Base-by-base conservation (phyloP, 92 coral and sea anemone species). In the Epizoanthus rinbou region DNA sequence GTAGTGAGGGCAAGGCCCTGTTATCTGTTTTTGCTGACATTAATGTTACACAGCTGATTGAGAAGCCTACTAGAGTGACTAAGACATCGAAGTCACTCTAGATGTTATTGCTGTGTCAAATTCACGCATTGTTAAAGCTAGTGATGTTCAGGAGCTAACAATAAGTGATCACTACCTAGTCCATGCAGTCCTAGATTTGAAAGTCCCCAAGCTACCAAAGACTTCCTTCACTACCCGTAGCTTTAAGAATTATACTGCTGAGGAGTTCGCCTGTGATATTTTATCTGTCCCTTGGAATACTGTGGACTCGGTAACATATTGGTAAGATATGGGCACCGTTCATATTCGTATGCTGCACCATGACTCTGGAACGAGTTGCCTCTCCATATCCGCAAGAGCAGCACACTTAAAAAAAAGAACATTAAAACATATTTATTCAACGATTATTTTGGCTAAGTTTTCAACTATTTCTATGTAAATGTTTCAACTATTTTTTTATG, bases 121-220 rank as follows among this genome's bases (percentile, higher is more conserved):
- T 57, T 62, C 52, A 16, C 14, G 3, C 56, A 50, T 67, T 8
- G 86, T 84, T 6, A 50, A 75, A 9, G 0, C 21, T 3, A 86
- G 81, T 50, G 76, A 79, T 10, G 75, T 87, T 22, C 65, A 28
- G 3, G 70, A 90, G 2, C 15, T 84, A 7, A 72, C 86, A 10
- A 84, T 90, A 14, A 86, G 81, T 35, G 93, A 90, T 72, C 86
- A 89, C 47, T 83, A 68, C 53, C 47, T 90, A 53, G 82, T 83
- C 8, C 69, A 68, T 54, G 83, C 64, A 22, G 87, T 58, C n/a
- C 15, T 82, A 22, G 39, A 83, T 59, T 33, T 86, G 65, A 82
- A 79, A 86, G 24, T 60, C 0, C 83, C 90, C 2, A 81, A 89
- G 68, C 85, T n/a, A 47, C 22, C 64, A 4, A 52, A 78, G 56